phyloP scores from a whole-genome alignment of 2,113 vertebrate genomes.

The Donacobius atricapilla region DNA sequence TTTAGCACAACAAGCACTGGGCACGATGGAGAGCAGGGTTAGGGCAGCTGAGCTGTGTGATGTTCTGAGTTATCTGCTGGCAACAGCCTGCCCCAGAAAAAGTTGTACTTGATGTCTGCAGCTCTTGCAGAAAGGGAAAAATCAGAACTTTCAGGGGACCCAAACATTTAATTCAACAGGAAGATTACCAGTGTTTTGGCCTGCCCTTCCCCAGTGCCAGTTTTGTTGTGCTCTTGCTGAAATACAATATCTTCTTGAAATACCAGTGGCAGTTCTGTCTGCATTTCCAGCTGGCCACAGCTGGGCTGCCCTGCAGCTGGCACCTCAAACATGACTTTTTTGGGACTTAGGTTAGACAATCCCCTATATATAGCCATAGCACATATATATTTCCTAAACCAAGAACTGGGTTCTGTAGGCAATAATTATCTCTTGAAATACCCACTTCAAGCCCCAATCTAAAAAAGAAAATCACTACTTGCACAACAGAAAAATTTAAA shows the following conservation, averaged over 20 bases:
- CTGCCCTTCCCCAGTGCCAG: neutral
- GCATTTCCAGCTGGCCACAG: neutral
- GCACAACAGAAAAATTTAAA: neutral
- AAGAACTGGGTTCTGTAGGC: neutral
- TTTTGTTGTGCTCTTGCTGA: neutral
- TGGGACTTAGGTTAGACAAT: neutral
- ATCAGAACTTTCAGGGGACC: neutral
- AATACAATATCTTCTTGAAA: neutral
- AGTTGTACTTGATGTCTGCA: neutral
- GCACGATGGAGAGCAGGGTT: neutral
- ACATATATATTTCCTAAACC: neutral
- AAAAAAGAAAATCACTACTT: neutral
- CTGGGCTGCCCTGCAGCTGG: neutral
- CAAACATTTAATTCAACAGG: neutral
- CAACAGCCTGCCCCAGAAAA: neutral
- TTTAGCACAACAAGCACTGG: neutral
- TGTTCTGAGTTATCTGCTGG: neutral
- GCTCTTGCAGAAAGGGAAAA: neutral
- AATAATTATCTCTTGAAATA: neutral
- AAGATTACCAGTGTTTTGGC: neutral
- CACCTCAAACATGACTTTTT: neutral
- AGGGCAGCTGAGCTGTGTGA: rapidly evolving
- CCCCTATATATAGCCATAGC: neutral
- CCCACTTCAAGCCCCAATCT: neutral
- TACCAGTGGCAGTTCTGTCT: neutral